Evolutionary conservation across 2,888 invertebrate genomes (phyloP).

Genomic region (Drosophila hamatofila): DNA sequence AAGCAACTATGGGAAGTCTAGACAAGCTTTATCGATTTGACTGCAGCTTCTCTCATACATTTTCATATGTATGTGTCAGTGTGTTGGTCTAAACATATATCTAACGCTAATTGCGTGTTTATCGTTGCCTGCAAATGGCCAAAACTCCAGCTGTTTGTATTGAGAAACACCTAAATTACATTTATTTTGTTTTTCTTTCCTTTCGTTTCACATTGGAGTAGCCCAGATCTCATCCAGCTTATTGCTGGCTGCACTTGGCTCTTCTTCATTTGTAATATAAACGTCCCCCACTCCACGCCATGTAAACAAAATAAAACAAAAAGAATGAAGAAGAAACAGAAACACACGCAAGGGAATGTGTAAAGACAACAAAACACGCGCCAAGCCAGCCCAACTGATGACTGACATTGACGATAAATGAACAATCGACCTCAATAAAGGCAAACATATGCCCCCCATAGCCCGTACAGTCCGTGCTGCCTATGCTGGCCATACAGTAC

Average conservation of each 20-base stretch:
- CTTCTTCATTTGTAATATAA: conserved; percentile 38
- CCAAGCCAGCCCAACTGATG: conserved; percentile 61
- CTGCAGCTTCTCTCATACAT: background rate
- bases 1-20: conserved; percentile 11
- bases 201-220: background rate
- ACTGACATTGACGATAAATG: conserved; percentile 78
- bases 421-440: conserved; percentile 76
- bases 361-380: conserved; percentile 71
- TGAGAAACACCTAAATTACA: conserved; percentile 39
- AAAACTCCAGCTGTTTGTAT: conserved; percentile 49
- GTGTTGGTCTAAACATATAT: conserved; percentile 29
- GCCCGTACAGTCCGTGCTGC: background rate
- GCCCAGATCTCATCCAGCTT: conserved; percentile 13
- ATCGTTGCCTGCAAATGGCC: conserved; percentile 27
- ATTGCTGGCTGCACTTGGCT: conserved; percentile 14
- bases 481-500: background rate
- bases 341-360: conserved; percentile 60
- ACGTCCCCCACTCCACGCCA: conserved; percentile 4
- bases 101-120: conserved; percentile 43
- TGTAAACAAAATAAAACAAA: conserved; percentile 51
- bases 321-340: background rate
- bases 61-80: background rate
- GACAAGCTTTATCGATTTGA: conserved; percentile 36
- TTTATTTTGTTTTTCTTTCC: background rate
- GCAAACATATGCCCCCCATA: conserved; percentile 34